These are phyloP conservation scores for Rana temporaria DNA, from an alignment of 2,113 vertebrate genomes.

Conservation along the genomic window DNA sequence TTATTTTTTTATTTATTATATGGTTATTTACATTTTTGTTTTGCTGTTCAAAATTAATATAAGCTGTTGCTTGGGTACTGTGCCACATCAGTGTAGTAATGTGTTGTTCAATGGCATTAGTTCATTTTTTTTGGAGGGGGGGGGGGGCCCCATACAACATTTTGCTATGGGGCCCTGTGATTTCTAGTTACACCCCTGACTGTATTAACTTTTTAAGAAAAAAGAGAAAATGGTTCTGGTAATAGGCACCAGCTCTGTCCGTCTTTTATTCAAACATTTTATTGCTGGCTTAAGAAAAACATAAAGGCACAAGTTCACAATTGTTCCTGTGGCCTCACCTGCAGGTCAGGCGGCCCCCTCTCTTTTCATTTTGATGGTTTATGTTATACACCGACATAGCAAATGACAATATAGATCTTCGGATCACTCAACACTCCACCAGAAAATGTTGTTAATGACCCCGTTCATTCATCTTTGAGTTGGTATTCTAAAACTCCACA, in stretches of 20 bases:
- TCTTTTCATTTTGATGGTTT: neutral
- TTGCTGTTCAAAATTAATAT: too few species aligned
- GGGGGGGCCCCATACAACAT: too few species aligned
- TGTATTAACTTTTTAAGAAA: neutral
- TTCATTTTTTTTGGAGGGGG: too few species aligned
- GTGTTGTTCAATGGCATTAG: too few species aligned
- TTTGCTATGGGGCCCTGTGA: too few species aligned
- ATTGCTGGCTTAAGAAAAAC: slow-evolving; percentile 11
- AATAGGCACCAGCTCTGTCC: neutral
- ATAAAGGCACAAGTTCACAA: slow-evolving; percentile 21
- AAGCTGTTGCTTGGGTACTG: too few species aligned
- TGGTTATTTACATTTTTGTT: too few species aligned
- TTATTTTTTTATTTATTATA: too few species aligned
- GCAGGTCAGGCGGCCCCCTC: neutral
- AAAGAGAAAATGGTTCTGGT: neutral
- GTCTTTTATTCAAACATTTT: slow-evolving; percentile 30
- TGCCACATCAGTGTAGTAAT: too few species aligned
- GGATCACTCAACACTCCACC: slow-evolving; percentile 24
- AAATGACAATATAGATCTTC: slow-evolving; percentile 7
- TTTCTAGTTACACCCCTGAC: too few species aligned
- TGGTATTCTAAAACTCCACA: neutral
- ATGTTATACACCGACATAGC: neutral
- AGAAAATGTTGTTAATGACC: slow-evolving; percentile 23
- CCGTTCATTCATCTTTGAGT: slow-evolving; percentile 44
- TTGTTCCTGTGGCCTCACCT: slow-evolving; percentile 25